Evolutionary conservation across 2,797 vertebrate genomes (phyloP).

Genomic region (Apogon hyalosoma): DNA sequence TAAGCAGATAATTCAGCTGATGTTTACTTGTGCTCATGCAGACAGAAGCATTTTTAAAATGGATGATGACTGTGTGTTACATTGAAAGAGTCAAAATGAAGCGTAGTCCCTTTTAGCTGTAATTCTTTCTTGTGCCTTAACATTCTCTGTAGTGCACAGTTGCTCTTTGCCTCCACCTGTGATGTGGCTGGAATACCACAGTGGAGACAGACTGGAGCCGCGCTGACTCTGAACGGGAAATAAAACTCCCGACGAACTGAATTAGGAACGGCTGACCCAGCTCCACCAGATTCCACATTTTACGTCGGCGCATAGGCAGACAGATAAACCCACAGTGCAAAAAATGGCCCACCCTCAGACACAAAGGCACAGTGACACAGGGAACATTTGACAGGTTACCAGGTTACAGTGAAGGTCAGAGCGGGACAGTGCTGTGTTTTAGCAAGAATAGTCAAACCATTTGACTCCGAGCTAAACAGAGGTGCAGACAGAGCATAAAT

Average conservation of each 20-base stretch:
- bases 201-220: constrained; percentile 66
- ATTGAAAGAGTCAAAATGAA: constrained; percentile 38
- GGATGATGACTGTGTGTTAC: constrained; percentile 27
- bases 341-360: constrained; percentile 37
- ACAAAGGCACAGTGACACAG: not conserved
- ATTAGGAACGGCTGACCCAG: constrained; percentile 34
- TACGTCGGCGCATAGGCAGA: constrained; percentile 1
- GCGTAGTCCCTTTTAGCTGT: constrained; percentile 25
- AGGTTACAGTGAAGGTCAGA: constrained; percentile 20
- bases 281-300: constrained; percentile 42
- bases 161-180: constrained; percentile 70
- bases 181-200: constrained; percentile 66
- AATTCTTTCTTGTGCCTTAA: constrained; percentile 25
- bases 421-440: not conserved
- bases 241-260: constrained; percentile 53
- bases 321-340: constrained; percentile 18
- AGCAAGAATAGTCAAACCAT: constrained; percentile 3
- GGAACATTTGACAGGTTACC: constrained; percentile 25
- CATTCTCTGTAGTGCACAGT: constrained; percentile 53
- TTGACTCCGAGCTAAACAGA: not conserved
- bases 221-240: constrained; percentile 35
- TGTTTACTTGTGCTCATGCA: constrained; percentile 1
- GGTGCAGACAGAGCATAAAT: not conserved
- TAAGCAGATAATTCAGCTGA: constrained; percentile 18
- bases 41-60: constrained; percentile 27